A percentile compares a stretch with the other conserved stretches of the same genome.
These are phyloP conservation scores for Leucoraja ocellata DNA, from an alignment of 2,797 vertebrate species.

Conservation along the genomic window DNA sequence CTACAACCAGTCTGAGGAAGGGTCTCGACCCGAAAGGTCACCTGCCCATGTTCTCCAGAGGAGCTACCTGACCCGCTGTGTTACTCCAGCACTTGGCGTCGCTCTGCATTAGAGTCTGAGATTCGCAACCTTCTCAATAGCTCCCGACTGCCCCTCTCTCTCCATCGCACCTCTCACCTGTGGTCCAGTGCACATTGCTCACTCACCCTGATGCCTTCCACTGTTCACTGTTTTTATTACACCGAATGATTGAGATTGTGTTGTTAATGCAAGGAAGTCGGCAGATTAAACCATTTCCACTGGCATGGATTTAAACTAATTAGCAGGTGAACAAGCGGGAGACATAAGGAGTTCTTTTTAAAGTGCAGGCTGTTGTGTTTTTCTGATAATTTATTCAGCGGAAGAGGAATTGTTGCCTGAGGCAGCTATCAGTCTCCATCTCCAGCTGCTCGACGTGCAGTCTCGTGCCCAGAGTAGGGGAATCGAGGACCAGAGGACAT, in stretches of 20 bases:
- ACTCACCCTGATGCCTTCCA: background rate
- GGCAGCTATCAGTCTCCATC: too few species aligned
- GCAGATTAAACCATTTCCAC: background rate
- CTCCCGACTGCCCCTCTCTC: background rate
- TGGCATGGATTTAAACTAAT: background rate
- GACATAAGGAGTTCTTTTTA: background rate
- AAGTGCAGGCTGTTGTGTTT: background rate
- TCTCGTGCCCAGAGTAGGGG: too few species aligned
- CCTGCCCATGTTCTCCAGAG: background rate
- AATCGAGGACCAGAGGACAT: too few species aligned
- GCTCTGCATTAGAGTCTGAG: background rate
- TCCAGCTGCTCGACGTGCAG: too few species aligned
- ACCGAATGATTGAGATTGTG: background rate
- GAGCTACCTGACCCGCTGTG: too few species aligned
- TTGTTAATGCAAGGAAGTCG: background rate
- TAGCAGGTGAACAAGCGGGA: background rate
- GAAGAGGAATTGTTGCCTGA: too few species aligned
- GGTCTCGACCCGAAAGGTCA: too few species aligned
- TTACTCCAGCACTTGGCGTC: background rate
- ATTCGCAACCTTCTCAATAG: background rate
- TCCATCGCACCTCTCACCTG: background rate
- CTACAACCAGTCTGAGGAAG: too few species aligned
- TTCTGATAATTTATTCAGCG: too few species aligned
- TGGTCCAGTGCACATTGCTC: background rate
- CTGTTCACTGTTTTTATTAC: too few species aligned